Evolutionary conservation across 2,113 vertebrate species (phyloP).

Genomic region (Pangasianodon gigas): DNA sequence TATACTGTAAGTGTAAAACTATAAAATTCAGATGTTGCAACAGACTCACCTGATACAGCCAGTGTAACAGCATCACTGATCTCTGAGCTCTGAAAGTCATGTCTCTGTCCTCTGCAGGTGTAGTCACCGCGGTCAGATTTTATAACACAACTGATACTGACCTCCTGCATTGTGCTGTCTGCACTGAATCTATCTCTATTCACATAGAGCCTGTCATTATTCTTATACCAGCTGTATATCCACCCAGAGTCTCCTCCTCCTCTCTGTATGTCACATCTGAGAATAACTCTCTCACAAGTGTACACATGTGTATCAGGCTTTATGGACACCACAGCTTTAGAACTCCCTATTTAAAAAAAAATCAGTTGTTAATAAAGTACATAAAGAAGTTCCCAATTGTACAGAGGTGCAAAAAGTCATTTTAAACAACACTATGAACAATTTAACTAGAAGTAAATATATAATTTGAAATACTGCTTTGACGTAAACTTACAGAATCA

Average conservation of each 20-base stretch:
- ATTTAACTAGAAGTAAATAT: background rate
- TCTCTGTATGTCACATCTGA: background rate
- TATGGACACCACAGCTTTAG: background rate
- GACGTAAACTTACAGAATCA: background rate
- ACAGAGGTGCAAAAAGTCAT: background rate
- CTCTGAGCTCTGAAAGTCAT: background rate
- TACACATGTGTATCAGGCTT: background rate
- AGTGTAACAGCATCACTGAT: background rate
- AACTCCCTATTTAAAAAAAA: background rate
- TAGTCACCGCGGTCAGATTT: background rate
- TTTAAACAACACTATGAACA: background rate
- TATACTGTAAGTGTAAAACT: background rate
- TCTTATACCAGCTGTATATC: background rate
- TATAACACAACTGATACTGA: background rate
- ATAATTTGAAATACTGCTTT: background rate
- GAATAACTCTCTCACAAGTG: background rate
- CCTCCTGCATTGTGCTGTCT: background rate
- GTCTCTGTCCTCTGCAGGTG: background rate
- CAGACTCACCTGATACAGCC: conserved; percentile 4
- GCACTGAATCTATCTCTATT: background rate
- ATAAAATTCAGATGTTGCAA: background rate
- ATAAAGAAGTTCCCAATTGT: background rate
- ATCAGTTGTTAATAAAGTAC: background rate
- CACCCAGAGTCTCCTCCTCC: background rate
- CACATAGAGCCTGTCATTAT: background rate